Evolutionary conservation across 2,797 vertebrate genomes (phyloP), one percentile per base, ranked within the genome.

Genomic region (Sebastes alutus): DNA sequence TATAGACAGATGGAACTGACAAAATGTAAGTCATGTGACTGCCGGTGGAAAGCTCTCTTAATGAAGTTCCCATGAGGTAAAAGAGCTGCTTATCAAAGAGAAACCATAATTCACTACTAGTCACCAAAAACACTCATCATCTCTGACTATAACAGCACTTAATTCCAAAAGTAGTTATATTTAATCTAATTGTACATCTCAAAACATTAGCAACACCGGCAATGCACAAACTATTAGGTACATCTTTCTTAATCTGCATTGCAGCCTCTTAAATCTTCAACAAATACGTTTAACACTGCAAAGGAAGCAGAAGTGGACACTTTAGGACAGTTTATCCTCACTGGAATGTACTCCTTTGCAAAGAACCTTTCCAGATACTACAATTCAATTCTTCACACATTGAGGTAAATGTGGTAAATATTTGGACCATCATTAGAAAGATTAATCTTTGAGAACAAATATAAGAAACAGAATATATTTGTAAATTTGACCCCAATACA

Each of bases 21-120:
- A 49, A 59, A 80, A 76, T 80, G n/a, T 22, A 23, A 72, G 30
- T 65, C 82, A 79, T 84, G 82, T 88, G 82, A 89, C 77, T 65
- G n/a, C 12, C 22, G 61, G 61, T 77, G 49, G 13, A 71, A 12
- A 46, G 0, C 27, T 62, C 16, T 67, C 12, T 22, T 38, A 22
- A 63, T 38, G 20, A 16, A 25, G 6, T n/a, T 60, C 42, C 5
- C 11, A 20, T 77, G 22, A 56, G 18, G 46, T 49, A 20, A 49
- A 49, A 49, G 18, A 49, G 18, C 46, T 49, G 46, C 46, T 18
- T 18, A 49, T 49, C 46, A 49, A 20, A 20, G 16, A 49, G 16
- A 49, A 49, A 49, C 18, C 18, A 49, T 49, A n/a, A 49, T 49
- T 49, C 46, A 49, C 46, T 49, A 20, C 46, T 20, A 16, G 22